Evolutionary conservation across 2,888 invertebrate genomes (phyloP).

Genomic region (Schizotus pectinicornis): DNA sequence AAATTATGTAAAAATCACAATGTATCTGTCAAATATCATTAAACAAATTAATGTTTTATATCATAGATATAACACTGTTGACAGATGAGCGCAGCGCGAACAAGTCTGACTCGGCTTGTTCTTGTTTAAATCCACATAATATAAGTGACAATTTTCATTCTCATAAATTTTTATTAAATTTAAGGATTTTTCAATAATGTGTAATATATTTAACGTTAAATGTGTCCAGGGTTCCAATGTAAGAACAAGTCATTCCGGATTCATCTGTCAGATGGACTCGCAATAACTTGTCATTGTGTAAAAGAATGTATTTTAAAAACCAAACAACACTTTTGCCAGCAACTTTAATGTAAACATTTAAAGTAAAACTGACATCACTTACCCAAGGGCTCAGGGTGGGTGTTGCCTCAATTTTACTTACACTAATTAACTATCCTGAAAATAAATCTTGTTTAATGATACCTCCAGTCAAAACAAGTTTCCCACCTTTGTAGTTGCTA

Average conservation of each 20-base stretch:
- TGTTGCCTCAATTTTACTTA: conserved; percentile 35
- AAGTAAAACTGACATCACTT: conserved; percentile 39
- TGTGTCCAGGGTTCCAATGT: conserved; percentile 30
- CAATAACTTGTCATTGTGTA: conserved; percentile 21
- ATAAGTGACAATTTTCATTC: conserved; percentile 24
- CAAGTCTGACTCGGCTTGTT: conserved; percentile 17
- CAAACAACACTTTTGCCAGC: conserved; percentile 28
- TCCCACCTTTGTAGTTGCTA: conserved; percentile 23
- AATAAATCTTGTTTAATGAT: conserved; percentile 15
- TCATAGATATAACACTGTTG: conserved; percentile 26
- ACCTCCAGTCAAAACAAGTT: neutral
- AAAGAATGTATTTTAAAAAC: conserved; percentile 15
- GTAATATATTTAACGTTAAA: conserved; percentile 31
- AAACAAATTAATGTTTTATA: conserved; percentile 43
- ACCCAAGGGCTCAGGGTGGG: conserved; percentile 46
- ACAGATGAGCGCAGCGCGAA: conserved; percentile 12
- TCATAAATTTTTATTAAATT: conserved; percentile 23
- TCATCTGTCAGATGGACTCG: neutral
- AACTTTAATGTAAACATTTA: conserved; percentile 8
- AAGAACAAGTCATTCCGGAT: conserved; percentile 19
- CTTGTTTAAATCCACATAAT: conserved; percentile 16
- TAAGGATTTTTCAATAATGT: conserved; percentile 28
- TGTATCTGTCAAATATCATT: conserved; percentile 31
- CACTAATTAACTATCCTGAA: conserved; percentile 8
- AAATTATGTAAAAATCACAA: conserved; percentile 14